phyloP scores from a whole-genome alignment of 2,888 invertebrate species.

The Tridacna gigas region DNA sequence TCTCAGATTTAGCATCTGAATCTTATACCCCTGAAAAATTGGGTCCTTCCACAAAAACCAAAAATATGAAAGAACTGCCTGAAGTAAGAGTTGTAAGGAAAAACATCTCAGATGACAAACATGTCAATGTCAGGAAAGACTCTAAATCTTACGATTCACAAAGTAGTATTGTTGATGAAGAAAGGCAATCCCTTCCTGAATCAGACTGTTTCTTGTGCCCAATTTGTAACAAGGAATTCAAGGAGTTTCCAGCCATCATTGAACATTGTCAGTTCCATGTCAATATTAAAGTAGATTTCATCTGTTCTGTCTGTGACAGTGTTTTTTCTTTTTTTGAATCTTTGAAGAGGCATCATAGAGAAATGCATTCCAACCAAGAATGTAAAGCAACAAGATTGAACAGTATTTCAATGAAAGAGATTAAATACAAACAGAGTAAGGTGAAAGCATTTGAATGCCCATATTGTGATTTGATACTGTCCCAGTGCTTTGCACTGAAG shows the following conservation, averaged over 20 bases:
- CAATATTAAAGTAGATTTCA: slow-evolving; percentile 44
- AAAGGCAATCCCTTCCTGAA: too few species aligned
- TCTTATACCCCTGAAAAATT: not conserved
- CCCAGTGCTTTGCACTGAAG: slow-evolving; percentile 31
- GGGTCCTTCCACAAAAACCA: not conserved
- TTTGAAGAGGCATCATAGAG: slow-evolving; percentile 35
- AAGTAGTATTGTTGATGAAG: not conserved
- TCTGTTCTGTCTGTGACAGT: slow-evolving; percentile 30
- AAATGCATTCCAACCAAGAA: slow-evolving; percentile 7
- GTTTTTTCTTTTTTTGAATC: slow-evolving; percentile 26
- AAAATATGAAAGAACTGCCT: not conserved
- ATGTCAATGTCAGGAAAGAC: not conserved
- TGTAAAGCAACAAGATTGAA: slow-evolving; percentile 12
- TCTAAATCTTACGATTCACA: not conserved
- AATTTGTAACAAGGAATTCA: slow-evolving; percentile 20
- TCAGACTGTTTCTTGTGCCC: slow-evolving; percentile 12
- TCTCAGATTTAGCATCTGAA: not conserved
- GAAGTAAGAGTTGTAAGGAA: not conserved
- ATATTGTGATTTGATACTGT: slow-evolving; percentile 54
- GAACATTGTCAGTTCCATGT: slow-evolving; percentile 33
- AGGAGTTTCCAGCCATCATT: slow-evolving; percentile 12
- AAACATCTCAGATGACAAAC: not conserved
- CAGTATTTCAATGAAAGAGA: not conserved
- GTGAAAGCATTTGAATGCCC: slow-evolving; percentile 55
- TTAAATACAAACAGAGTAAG: slow-evolving; percentile 20